Evolutionary conservation across 2,888 invertebrate genomes (phyloP).

Genomic region (Melieria picta): DNA sequence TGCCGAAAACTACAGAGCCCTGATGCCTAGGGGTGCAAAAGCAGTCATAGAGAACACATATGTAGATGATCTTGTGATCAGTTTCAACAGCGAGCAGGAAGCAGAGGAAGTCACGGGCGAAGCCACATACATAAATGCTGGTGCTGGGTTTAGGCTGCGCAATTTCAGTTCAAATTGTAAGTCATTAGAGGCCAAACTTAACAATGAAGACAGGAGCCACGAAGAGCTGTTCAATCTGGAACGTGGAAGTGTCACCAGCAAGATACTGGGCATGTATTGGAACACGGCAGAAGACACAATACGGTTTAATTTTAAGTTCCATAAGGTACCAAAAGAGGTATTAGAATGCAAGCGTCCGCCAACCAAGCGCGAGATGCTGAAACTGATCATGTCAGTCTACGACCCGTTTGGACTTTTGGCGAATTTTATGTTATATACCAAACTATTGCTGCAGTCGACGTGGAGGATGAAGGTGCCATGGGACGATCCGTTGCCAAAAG

Average conservation of each 20-base stretch:
- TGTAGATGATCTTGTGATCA: slow-evolving; percentile 43
- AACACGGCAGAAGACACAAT: slow-evolving; percentile 4
- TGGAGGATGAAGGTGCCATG: slow-evolving; percentile 32
- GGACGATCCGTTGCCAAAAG: slow-evolving; percentile 35
- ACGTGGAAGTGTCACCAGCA: neutral
- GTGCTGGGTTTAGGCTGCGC: neutral
- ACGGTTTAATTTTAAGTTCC: slow-evolving; percentile 5
- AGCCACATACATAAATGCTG: slow-evolving; percentile 1
- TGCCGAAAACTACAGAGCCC: slow-evolving; percentile 35
- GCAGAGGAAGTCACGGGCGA: slow-evolving; percentile 4
- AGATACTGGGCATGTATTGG: slow-evolving; percentile 20
- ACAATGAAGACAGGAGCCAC: neutral
- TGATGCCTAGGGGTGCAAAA: slow-evolving; percentile 37
- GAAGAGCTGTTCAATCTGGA: neutral
- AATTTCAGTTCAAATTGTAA: slow-evolving; percentile 13
- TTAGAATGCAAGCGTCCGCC: slow-evolving; percentile 5
- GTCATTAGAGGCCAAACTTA: neutral
- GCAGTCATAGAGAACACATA: slow-evolving; percentile 39
- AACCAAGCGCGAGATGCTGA: neutral
- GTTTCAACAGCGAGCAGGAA: slow-evolving; percentile 49
- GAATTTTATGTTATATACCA: too few species aligned
- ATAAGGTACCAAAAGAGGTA: neutral
- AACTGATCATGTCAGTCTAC: neutral
- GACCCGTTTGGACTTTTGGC: too few species aligned
- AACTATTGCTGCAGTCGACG: slow-evolving; percentile 26